phyloP scores from a whole-genome alignment of 1,140 invertebrate species.

The Periplaneta americana region DNA sequence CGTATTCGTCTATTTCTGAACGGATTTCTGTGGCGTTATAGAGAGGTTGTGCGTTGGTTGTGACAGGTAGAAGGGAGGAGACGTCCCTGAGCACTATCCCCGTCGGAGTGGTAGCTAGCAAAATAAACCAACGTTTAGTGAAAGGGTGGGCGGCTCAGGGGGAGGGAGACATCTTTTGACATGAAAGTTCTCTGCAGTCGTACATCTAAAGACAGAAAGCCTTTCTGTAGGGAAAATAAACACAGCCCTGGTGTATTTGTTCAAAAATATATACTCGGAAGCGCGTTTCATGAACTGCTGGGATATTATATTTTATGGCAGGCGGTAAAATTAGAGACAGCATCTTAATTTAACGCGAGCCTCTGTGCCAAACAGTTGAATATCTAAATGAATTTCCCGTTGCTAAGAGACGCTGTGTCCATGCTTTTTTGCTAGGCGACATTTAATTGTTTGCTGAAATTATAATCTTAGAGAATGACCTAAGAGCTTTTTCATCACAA shows the following conservation, averaged over 20 bases:
- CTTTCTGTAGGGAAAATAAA: neutral
- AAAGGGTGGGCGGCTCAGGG: neutral
- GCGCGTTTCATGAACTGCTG: neutral
- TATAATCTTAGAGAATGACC: no score
- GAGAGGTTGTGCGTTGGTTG: no score
- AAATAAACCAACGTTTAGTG: neutral
- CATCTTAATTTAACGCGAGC: no score
- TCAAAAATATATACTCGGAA: neutral
- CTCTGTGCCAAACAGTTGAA: no score
- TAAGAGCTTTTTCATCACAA: no score
- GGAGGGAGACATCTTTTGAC: neutral
- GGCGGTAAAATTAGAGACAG: neutral
- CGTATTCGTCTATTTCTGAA: neutral
- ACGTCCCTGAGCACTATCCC: neutral
- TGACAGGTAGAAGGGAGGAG: neutral
- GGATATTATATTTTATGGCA: neutral
- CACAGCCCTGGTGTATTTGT: neutral
- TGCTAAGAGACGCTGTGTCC: no score
- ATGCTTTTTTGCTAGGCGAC: no score
- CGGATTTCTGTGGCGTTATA: neutral
- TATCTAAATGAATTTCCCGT: no score
- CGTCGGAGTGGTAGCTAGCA: neutral
- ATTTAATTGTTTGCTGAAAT: no score
- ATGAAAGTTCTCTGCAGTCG: neutral
- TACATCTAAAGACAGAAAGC: neutral